Conservation (phyloP, 2,888 invertebrate genomes). For the Zelleria hepariella region DNA sequence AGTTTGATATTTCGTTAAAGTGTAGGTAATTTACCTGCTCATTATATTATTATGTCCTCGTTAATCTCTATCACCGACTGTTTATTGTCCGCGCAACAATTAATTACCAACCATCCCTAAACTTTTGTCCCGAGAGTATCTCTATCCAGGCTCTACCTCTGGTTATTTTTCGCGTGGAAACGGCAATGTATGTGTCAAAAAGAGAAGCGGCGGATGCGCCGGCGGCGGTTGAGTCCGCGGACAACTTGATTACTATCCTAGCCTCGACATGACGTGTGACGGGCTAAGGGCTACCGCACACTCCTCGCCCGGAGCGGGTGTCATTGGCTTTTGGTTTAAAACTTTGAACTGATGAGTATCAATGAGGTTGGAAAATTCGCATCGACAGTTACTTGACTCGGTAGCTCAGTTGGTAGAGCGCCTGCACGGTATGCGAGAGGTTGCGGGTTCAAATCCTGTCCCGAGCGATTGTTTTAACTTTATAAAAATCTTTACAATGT, state of each 20-base stretch:
- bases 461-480: too few species aligned
- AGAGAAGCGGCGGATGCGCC: background rate
- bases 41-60: background rate
- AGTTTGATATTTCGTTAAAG: background rate
- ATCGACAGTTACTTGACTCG: too few species aligned
- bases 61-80: background rate
- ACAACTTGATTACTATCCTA: constrained; percentile 20
- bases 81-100: background rate
- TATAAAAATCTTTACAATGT: too few species aligned
- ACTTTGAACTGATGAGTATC: too few species aligned
- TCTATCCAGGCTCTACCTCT: background rate
- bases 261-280: constrained; percentile 13
- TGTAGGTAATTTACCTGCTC: background rate
- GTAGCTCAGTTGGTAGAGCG: too few species aligned
- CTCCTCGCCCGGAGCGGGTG: too few species aligned
- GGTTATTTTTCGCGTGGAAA: background rate
- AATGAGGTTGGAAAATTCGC: too few species aligned
- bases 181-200: background rate
- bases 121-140: background rate
- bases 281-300: background rate
- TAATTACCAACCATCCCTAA: background rate
- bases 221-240: background rate
- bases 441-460: too few species aligned
- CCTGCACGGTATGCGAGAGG: too few species aligned
- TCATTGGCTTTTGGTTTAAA: too few species aligned